Conservation (phyloP, 1,140 invertebrate species). For the Penaeus japonicus region DNA sequence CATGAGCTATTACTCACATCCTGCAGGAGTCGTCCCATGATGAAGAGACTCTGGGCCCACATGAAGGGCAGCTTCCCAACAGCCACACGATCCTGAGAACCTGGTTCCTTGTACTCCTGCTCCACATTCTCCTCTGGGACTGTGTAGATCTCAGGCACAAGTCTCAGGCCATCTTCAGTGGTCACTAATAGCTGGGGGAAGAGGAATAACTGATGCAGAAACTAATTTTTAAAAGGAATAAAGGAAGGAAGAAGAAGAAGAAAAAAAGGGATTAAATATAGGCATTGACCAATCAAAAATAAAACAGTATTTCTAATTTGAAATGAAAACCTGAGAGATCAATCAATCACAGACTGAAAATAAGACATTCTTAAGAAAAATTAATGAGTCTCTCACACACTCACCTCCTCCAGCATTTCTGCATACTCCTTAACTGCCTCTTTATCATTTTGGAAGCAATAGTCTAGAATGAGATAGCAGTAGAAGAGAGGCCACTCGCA, state of each 20-base stretch:
- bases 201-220: not conserved
- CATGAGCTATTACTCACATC: constrained; percentile 68
- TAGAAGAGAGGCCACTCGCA: constrained; percentile 99
- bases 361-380: not conserved
- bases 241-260: constrained; percentile 62
- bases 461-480: constrained; percentile 94
- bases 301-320: not conserved
- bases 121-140: constrained; percentile 85
- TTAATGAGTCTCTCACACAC: not conserved
- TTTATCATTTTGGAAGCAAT: constrained; percentile 89
- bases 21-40: constrained; percentile 91
- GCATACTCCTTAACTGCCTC: constrained; percentile 77
- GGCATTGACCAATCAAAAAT: not conserved
- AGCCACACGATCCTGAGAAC: constrained; percentile 84
- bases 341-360: not conserved
- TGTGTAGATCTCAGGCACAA: constrained; percentile 95
- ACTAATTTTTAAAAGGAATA: not conserved
- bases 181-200: constrained; percentile 74
- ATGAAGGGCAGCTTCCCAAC: constrained; percentile 93
- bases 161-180: constrained; percentile 84
- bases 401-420: constrained; percentile 75
- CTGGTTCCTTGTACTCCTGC: constrained; percentile 85
- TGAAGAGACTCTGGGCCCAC: constrained; percentile 98
- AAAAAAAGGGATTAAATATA: not conserved
- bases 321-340: no score